Percentiles rank a stretch among this genome's conserved stretches.
phyloP scores from a whole-genome alignment of 2,888 invertebrate genomes.

The Lobophora halterata region DNA sequence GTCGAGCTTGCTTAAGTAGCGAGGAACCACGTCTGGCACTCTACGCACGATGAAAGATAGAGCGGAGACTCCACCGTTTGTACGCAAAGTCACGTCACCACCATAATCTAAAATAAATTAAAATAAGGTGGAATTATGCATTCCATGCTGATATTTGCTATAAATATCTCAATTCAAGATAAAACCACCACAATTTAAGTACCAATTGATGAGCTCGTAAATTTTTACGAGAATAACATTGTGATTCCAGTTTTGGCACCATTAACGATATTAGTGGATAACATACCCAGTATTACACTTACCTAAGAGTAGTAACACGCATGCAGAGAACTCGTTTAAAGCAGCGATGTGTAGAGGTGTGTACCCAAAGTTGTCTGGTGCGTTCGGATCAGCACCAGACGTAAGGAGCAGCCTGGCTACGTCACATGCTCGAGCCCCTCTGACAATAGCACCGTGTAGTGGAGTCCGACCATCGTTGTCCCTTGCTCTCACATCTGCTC shows the following conservation, averaged over 20 bases:
- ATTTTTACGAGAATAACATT: conserved; percentile 9
- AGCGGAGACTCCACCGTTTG: conserved; percentile 90
- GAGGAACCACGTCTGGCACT: conserved; percentile 90
- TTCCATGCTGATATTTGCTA: too few species aligned
- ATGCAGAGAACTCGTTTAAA: conserved; percentile 89
- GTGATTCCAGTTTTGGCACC: conserved; percentile 9
- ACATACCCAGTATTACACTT: conserved; percentile 23
- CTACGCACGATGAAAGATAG: conserved; percentile 91
- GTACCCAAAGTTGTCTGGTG: conserved; percentile 90
- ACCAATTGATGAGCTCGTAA: conserved; percentile 4
- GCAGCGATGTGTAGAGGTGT: conserved; percentile 92
- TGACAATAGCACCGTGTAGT: conserved; percentile 89
- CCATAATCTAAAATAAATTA: conserved; percentile 82
- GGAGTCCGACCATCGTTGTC: conserved; percentile 90
- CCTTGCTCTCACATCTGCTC: conserved; percentile 83
- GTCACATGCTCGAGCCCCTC: conserved; percentile 86
- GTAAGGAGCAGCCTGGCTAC: conserved; percentile 84
- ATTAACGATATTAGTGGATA: conserved; percentile 5
- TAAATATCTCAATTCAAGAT: conserved; percentile 8
- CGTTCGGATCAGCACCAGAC: conserved; percentile 87
- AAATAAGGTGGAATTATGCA: too few species aligned
- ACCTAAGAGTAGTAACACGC: conserved; percentile 86
- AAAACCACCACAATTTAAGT: conserved; percentile 1
- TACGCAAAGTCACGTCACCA: conserved; percentile 89
- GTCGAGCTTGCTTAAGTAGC: conserved; percentile 86